These are phyloP conservation scores for Chondrosia reniformis DNA, from an alignment of 37 sponge, comb jelly and placozoan species.

Conservation along the genomic window DNA sequence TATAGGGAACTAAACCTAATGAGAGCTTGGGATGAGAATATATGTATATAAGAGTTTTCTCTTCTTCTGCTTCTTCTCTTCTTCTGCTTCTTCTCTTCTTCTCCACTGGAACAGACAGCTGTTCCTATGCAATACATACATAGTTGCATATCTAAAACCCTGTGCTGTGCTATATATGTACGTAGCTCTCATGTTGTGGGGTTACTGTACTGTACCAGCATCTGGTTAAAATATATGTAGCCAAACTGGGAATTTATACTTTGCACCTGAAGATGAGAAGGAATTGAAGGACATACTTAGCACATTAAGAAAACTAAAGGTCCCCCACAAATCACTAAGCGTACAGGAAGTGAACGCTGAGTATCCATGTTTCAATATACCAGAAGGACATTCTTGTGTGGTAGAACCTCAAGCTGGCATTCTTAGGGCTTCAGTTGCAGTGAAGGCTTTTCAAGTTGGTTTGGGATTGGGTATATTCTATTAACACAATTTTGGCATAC, in stretches of 20 bases:
- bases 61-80: no score
- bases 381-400: conserved; percentile 45
- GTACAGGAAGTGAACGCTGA: conserved; percentile 24
- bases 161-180: no score
- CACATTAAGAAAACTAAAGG: background rate
- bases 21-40: no score
- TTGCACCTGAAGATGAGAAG: background rate
- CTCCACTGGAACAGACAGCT: no score
- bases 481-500: background rate
- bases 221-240: background rate
- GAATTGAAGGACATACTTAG: background rate
- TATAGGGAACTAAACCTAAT: no score
- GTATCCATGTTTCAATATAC: conserved; percentile 49
- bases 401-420: conserved; percentile 57
- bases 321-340: background rate
- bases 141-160: no score
- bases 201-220: no score
- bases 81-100: no score
- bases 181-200: no score
- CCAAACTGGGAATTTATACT: background rate
- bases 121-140: no score
- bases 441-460: conserved; percentile 49
- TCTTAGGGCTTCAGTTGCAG: conserved; percentile 44
- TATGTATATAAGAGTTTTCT: no score
- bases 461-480: background rate